phyloP scores from a whole-genome alignment of 2,888 invertebrate genomes.

The Acronicta alni region DNA sequence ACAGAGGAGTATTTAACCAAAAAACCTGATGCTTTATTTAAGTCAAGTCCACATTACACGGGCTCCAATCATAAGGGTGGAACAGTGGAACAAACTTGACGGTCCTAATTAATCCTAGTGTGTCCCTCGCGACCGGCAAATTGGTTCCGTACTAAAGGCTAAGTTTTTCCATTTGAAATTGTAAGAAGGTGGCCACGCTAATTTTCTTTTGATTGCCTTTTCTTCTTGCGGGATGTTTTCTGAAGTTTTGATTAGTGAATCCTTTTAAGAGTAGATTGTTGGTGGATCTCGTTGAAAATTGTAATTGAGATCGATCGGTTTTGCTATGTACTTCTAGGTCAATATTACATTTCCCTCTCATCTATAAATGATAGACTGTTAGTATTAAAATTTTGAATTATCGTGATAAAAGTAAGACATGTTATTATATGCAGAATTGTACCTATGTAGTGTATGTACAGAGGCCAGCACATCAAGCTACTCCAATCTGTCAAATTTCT shows the following conservation, averaged over 20 bases:
- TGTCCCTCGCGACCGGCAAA: constrained; percentile 71
- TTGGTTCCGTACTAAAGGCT: constrained; percentile 65
- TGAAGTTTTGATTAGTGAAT: constrained; percentile 69
- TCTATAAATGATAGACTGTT: no score
- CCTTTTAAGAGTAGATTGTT: constrained; percentile 41
- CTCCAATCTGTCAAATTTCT: no score
- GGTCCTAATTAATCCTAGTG: constrained; percentile 79
- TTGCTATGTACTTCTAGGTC: not conserved
- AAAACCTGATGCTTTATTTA: constrained; percentile 42
- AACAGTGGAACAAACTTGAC: constrained; percentile 50
- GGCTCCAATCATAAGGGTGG: constrained; percentile 55
- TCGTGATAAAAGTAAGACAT: no score
- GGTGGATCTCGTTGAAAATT: not conserved
- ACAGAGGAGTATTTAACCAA: constrained; percentile 26
- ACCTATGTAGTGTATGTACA: no score
- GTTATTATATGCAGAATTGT: no score
- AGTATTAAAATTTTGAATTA: no score
- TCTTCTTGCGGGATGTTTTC: constrained; percentile 60
- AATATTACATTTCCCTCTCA: no score
- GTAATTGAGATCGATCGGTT: constrained; percentile 18
- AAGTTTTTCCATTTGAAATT: constrained; percentile 80
- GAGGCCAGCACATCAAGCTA: no score
- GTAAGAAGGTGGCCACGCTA: constrained; percentile 70
- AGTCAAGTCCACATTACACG: constrained; percentile 32
- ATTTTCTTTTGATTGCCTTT: constrained; percentile 78